These are phyloP conservation scores for Pleuronectes platessa DNA, from an alignment of 2,113 vertebrate genomes.

Conservation along the genomic window DNA sequence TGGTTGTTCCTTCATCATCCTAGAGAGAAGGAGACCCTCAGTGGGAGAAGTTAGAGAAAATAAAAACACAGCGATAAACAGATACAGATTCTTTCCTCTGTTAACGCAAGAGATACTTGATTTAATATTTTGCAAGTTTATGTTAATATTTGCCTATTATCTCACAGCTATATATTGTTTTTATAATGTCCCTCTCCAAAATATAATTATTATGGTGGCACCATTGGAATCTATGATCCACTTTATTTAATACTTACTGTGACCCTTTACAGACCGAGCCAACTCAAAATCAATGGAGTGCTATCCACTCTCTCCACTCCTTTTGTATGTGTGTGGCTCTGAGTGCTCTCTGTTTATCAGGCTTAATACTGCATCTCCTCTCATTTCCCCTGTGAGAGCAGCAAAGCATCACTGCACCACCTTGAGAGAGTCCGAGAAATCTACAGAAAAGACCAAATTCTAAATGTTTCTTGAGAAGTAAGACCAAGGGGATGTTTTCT, in stretches of 20 bases:
- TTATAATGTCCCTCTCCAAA: not conserved
- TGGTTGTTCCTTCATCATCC: not conserved
- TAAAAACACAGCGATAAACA: too few relatives aligned
- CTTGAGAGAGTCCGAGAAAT: too few relatives aligned
- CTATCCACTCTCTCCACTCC: constrained; percentile 9
- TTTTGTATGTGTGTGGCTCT: not conserved
- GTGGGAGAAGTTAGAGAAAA: not conserved
- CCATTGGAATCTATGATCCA: not conserved
- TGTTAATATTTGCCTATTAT: not conserved
- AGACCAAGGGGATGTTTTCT: too few relatives aligned
- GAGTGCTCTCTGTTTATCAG: constrained; percentile 32
- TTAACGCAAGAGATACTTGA: not conserved
- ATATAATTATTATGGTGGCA: constrained; percentile 9
- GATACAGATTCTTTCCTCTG: not conserved
- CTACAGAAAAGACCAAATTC: too few relatives aligned
- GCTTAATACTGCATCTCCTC: constrained; percentile 11
- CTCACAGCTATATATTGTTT: not conserved
- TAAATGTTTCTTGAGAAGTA: too few relatives aligned
- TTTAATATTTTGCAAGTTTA: not conserved
- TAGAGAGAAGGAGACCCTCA: not conserved
- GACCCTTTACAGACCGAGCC: constrained; percentile 44
- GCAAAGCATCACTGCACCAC: too few relatives aligned
- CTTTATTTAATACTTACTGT: constrained; percentile 46
- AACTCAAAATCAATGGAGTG: constrained; percentile 50
- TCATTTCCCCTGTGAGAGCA: constrained; percentile 26